Evolutionary conservation across 1,140 invertebrate genomes (phyloP).

Genomic region (Phymorhynchus buccinoides): DNA sequence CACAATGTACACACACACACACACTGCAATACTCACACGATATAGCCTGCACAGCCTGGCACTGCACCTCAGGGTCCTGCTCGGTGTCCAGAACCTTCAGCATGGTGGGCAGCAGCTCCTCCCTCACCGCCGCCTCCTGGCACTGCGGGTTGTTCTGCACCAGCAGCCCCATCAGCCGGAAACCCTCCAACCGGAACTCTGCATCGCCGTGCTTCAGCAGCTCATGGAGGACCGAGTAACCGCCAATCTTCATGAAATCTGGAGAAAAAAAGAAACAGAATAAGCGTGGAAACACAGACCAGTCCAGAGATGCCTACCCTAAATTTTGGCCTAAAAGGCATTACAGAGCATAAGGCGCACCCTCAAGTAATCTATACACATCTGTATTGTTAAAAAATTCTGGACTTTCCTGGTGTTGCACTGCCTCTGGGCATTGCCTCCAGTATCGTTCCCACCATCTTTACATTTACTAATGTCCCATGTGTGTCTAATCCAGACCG

Average conservation of each 20-base stretch:
- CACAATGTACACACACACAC: not conserved
- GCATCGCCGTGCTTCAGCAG: conserved; percentile 79
- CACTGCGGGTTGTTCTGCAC: conserved; percentile 87
- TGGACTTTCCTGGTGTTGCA: no score
- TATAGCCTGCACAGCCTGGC: conserved; percentile 83
- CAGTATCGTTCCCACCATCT: no score
- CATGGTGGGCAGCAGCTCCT: conserved; percentile 79
- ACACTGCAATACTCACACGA: conserved; percentile 78
- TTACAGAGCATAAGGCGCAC: not conserved
- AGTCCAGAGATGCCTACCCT: not conserved
- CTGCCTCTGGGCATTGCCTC: no score
- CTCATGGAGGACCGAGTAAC: conserved; percentile 80
- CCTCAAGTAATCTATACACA: no score
- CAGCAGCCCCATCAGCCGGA: conserved; percentile 81
- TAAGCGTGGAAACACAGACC: not conserved
- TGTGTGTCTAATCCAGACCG: no score
- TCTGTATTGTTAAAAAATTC: no score
- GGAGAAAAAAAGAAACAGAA: conserved; percentile 55
- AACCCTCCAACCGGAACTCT: conserved; percentile 78
- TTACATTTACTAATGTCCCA: no score
- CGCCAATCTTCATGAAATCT: conserved; percentile 88
- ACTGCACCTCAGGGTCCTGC: conserved; percentile 75
- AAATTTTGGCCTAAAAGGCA: not conserved
- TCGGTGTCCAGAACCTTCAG: conserved; percentile 81
- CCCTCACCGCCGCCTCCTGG: conserved; percentile 80